Conservation (phyloP, 2,113 vertebrate genomes). For the Carollia perspicillata region DNA sequence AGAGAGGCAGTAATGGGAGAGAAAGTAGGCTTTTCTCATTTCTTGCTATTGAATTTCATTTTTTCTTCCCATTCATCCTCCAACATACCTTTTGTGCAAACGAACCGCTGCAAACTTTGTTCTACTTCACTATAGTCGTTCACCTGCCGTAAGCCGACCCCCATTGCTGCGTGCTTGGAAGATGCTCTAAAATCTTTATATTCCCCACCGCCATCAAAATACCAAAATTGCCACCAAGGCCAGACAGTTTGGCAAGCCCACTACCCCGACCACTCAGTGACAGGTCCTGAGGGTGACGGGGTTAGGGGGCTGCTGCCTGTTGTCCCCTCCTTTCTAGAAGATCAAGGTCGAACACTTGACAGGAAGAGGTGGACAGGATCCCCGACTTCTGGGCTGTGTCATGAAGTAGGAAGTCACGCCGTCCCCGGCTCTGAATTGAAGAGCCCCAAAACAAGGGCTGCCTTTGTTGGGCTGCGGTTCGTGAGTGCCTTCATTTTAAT, state of each 20-base stretch:
- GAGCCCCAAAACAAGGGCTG: background rate
- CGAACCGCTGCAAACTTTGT: background rate
- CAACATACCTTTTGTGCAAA: background rate
- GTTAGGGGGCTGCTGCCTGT: too few species aligned
- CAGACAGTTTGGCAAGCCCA: background rate
- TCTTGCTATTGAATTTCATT: background rate
- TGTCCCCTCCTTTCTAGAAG: background rate
- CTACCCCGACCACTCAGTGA: background rate
- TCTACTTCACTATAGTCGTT: background rate
- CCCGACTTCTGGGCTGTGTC: rapidly evolving
- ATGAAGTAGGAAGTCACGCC: rapidly evolving
- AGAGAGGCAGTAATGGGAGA: background rate
- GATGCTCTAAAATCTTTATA: too few species aligned
- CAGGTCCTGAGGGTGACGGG: background rate
- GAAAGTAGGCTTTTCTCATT: background rate
- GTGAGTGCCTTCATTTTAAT: background rate
- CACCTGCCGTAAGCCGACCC: background rate
- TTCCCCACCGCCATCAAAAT: background rate
- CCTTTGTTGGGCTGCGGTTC: background rate
- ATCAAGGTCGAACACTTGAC: background rate
- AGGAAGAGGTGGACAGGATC: background rate
- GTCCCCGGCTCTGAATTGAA: background rate
- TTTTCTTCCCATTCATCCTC: background rate
- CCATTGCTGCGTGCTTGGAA: background rate
- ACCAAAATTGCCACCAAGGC: background rate